Conservation (phyloP, 2,797 vertebrate genomes). For the Alauda arvensis region DNA sequence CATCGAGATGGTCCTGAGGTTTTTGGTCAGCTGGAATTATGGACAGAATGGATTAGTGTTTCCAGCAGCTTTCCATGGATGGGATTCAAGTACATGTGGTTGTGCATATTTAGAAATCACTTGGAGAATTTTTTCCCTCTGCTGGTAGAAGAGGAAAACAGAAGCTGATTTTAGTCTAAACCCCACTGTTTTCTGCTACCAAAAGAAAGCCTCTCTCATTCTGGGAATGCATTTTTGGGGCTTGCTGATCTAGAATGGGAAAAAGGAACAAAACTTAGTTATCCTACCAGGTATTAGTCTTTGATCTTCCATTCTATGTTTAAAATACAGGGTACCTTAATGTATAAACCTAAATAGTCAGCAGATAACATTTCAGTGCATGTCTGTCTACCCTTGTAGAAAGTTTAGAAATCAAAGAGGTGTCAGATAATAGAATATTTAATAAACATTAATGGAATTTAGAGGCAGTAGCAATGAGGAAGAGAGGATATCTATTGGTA, state of each 20-base stretch:
- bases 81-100: background rate
- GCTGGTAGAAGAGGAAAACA: background rate
- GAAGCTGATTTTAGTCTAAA: background rate
- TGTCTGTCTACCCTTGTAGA: background rate
- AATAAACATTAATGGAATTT: background rate
- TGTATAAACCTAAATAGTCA: background rate
- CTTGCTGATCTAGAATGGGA: background rate
- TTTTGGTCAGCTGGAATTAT: background rate
- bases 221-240: background rate
- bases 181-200: background rate
- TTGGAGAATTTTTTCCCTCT: background rate
- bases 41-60: background rate
- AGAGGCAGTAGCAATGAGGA: background rate
- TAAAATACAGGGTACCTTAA: background rate
- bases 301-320: background rate
- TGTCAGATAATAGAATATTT: background rate
- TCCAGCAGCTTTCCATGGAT: background rate
- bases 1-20: background rate
- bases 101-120: background rate
- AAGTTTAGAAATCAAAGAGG: background rate
- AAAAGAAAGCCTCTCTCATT: background rate
- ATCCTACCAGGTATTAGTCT: background rate
- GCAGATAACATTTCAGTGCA: background rate
- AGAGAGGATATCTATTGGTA: background rate
- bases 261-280: background rate